phyloP scores from a whole-genome alignment of 1,140 invertebrate genomes.

The Callitettix versicolor region DNA sequence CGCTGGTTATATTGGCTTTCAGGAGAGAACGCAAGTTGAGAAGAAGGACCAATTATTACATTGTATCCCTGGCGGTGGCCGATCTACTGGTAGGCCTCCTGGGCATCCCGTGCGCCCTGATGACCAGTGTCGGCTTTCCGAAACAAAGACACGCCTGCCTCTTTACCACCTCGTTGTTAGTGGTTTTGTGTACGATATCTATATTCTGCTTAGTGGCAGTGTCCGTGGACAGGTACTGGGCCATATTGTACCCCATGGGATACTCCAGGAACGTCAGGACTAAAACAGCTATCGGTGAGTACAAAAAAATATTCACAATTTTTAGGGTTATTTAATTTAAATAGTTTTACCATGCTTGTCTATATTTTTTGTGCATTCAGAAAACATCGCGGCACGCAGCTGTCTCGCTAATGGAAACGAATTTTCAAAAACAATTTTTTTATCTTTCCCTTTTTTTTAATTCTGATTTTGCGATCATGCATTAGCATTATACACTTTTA shows the following conservation, averaged over 20 bases:
- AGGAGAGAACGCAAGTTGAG: slow-evolving; percentile 60
- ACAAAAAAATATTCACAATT: too few relatives aligned
- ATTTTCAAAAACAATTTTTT: too few relatives aligned
- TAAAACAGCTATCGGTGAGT: slow-evolving; percentile 73
- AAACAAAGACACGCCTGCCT: slow-evolving; percentile 68
- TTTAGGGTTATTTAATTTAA: too few relatives aligned
- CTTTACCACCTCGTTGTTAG: slow-evolving; percentile 74
- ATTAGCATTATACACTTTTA: too few relatives aligned
- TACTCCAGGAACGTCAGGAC: slow-evolving; percentile 78
- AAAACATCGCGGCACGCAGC: too few relatives aligned
- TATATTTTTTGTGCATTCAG: too few relatives aligned
- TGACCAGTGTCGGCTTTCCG: slow-evolving; percentile 64
- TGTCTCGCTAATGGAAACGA: too few relatives aligned
- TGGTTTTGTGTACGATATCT: slow-evolving; percentile 82
- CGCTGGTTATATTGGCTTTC: slow-evolving; percentile 76
- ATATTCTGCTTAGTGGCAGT: slow-evolving; percentile 86
- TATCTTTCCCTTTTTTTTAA: too few relatives aligned
- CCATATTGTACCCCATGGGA: slow-evolving; percentile 79
- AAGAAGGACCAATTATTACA: slow-evolving; percentile 81
- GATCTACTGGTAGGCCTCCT: slow-evolving; percentile 70
- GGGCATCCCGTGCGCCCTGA: slow-evolving; percentile 76
- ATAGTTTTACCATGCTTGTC: too few relatives aligned
- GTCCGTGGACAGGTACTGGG: slow-evolving; percentile 84
- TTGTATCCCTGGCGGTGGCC: slow-evolving; percentile 75
- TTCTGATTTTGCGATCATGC: too few relatives aligned